These are phyloP conservation scores for Onthophagus sagittarius DNA, from an alignment of 2,888 invertebrate genomes.

Conservation along the genomic window DNA sequence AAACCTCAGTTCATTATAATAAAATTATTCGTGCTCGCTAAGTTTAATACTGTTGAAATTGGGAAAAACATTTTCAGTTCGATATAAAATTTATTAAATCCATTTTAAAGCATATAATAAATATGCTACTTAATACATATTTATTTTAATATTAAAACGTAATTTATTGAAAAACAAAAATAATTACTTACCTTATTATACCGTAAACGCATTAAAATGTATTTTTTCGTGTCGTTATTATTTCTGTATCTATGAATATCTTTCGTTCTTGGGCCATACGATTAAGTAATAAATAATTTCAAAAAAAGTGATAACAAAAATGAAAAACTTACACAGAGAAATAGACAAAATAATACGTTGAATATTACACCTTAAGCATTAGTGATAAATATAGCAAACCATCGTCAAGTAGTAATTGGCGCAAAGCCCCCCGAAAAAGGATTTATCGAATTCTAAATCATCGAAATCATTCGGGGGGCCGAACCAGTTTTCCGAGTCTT, in stretches of 20 bases:
- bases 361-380: slow-evolving; percentile 23
- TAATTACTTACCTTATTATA: too few species aligned
- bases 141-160: too few species aligned
- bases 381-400: slow-evolving; percentile 17
- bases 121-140: too few species aligned
- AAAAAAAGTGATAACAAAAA: not conserved
- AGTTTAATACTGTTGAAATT: too few species aligned
- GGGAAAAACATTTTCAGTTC: too few species aligned
- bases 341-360: not conserved
- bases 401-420: not conserved
- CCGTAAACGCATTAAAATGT: too few species aligned
- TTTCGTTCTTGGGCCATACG: not conserved
- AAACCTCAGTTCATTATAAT: too few species aligned
- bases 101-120: too few species aligned
- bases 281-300: not conserved
- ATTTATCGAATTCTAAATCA: slow-evolving; percentile 14
- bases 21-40: too few species aligned
- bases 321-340: slow-evolving; percentile 1
- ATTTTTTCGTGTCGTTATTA: too few species aligned
- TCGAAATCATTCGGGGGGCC: slow-evolving; percentile 33
- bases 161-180: too few species aligned
- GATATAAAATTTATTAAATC: too few species aligned
- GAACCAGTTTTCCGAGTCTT: slow-evolving; percentile 37
- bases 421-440: slow-evolving; percentile 29
- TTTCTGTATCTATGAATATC: not conserved